Conservation (phyloP, 2,113 vertebrate genomes). For the Pseudolaguvia tuberculata region DNA sequence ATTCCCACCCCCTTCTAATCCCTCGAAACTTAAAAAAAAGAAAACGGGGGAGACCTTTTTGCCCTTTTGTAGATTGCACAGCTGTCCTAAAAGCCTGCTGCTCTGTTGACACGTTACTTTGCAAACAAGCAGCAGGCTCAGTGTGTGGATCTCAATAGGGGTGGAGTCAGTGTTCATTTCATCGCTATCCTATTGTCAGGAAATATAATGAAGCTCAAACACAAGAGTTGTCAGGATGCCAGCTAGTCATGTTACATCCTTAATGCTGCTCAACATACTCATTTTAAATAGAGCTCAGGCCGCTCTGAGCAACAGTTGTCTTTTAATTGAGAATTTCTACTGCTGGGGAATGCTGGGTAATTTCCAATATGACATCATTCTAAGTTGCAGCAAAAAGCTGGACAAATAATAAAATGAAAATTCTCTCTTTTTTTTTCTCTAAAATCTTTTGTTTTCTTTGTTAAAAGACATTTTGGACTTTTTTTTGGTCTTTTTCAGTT, state of each 20-base stretch:
- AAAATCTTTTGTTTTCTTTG: neutral
- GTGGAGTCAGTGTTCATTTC: slow-evolving; percentile 47
- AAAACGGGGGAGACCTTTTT: slow-evolving; percentile 2
- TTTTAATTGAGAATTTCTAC: neutral
- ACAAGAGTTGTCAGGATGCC: neutral
- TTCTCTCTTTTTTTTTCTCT: too few relatives aligned
- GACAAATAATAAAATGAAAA: too few relatives aligned
- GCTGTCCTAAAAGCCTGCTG: slow-evolving; percentile 53
- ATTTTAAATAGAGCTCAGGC: slow-evolving; percentile 1
- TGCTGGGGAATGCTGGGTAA: neutral
- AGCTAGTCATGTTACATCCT: neutral
- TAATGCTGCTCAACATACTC: neutral
- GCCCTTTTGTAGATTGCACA: slow-evolving; percentile 36
- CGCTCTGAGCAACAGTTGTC: neutral
- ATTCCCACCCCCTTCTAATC: slow-evolving; percentile 31
- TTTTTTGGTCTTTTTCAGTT: too few relatives aligned
- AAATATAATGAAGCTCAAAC: slow-evolving; percentile 11
- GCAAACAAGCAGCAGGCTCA: slow-evolving; percentile 33
- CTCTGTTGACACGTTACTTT: slow-evolving; percentile 52
- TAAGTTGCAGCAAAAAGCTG: neutral
- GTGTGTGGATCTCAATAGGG: slow-evolving; percentile 18
- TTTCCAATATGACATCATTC: neutral
- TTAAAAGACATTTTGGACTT: too few relatives aligned
- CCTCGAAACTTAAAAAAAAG: neutral
- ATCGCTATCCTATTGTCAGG: slow-evolving; percentile 15